phyloP scores from a whole-genome alignment of 2,113 vertebrate genomes.

The Gavialis gangeticus region DNA sequence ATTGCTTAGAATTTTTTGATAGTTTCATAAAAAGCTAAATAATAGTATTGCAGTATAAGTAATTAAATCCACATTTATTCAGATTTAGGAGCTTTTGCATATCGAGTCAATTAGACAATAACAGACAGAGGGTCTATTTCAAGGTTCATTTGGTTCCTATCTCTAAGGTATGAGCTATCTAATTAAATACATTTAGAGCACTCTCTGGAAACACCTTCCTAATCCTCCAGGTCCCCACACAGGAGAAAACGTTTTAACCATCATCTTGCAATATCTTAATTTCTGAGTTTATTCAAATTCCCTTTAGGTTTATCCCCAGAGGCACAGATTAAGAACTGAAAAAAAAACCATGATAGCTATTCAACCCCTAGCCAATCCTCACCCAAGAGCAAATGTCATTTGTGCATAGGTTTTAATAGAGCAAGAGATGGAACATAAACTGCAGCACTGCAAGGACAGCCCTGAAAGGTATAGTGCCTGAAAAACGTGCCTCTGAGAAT shows the following conservation, averaged over 20 bases:
- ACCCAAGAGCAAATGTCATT: no score
- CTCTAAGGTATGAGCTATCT: slow-evolving; percentile 65
- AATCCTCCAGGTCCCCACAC: slow-evolving; percentile 66
- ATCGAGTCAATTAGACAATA: slow-evolving; percentile 69
- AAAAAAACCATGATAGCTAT: rapidly evolving
- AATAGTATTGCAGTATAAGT: slow-evolving; percentile 55
- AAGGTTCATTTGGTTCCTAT: slow-evolving; percentile 70
- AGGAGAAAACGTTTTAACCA: slow-evolving; percentile 55
- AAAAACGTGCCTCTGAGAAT: neutral
- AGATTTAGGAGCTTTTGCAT: slow-evolving; percentile 61
- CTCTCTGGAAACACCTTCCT: slow-evolving; percentile 66
- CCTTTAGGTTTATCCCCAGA: neutral
- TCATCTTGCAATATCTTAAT: slow-evolving; percentile 71
- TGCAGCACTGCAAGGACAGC: neutral
- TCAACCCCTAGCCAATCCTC: neutral
- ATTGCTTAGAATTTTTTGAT: slow-evolving; percentile 40
- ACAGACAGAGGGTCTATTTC: slow-evolving; percentile 73
- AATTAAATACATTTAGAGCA: slow-evolving; percentile 76
- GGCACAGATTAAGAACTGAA: neutral
- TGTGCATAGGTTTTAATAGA: neutral
- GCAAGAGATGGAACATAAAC: neutral
- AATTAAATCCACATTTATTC: slow-evolving; percentile 68
- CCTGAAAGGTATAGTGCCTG: neutral
- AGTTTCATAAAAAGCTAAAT: slow-evolving; percentile 54
- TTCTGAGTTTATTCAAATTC: slow-evolving; percentile 62